Evolutionary conservation across 2,888 invertebrate species (phyloP), one percentile per base, ranked within the genome.

Genomic region (Orthosia gracilis): DNA sequence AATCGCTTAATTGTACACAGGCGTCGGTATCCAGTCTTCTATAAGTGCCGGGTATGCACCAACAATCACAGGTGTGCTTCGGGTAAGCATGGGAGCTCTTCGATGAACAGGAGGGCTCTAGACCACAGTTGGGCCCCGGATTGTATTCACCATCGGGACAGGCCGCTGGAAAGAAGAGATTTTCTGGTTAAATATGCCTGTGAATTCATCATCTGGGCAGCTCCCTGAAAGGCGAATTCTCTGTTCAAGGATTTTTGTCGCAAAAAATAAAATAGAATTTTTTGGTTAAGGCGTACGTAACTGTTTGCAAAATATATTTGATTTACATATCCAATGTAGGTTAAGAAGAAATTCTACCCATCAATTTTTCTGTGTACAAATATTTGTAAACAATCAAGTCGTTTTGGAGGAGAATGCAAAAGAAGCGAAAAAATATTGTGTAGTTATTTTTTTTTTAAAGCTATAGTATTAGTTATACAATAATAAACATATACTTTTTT

Each of bases 61-160:
- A 91, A 66, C 91, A 91, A 45, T 89, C 87, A 71, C 91, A 91
- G 3, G 78, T 78, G 49, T 83, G 80, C 63, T 89, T 90, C 0
- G 91, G 89, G 50, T 85, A 85, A 7, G 83, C 83, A 66, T 84
- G 83, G 3, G 86, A 76, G 64, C 87, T 88, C 11, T 78, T 85
- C 2, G 87, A 72, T 0, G 87, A 76, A 58, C 91, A 91, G 3
- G 86, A 85, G 0, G 89, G 89, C 66, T 91, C 91, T 7, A 86
- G 55, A 0, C 89, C 89, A 12, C 91, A 91, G 69, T 90, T 80
- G 0, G 88, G 89, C 0, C 91, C 91, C 0, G 91, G 91, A n/a
- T 89, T 74, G 69, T 89, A 89, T 72, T 91, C 90, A 45, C 85
- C 85, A 1, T 82, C 66, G 2, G 87, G 88, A 21, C 90, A 91